Evolutionary conservation across 2,113 vertebrate species (phyloP), one percentile per base, ranked within the genome.

Genomic region (Thalassarche chlororhynchos): DNA sequence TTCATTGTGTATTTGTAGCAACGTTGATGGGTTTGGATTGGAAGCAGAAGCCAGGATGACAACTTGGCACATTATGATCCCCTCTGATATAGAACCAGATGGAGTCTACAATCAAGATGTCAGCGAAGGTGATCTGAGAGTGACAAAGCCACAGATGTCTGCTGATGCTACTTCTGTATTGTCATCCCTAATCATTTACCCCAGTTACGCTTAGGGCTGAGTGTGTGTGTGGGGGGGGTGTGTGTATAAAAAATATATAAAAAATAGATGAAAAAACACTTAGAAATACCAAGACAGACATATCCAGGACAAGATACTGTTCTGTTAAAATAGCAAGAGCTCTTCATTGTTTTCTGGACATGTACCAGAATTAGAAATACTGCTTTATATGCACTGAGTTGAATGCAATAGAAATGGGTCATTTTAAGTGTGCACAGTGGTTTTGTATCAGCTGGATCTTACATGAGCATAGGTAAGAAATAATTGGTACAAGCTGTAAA

Each of bases 21-120:
- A 98, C 0, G 98, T 99, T 88, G 99, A 99, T 90, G 99, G 99
- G 21, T 99, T 99, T 90, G 99, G 99, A 77, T 97, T 99, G 98
- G 99, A 99, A 98, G 99, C 99, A 36, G 99, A 99, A 98, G 99
- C 99, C 78, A 98, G 99, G 86, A 99, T 99, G 99, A 99, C 99
- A 19, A 99, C 99, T 38, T 99, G 99, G 99, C 99, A 99, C 75
- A 98, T 99, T 52, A 99, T 99, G 99, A 99, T 99, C 76, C 98
- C 99, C 12, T 97, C 99, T 11, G 99, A 99, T 93, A 99, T 99
- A 31, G 99, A 99, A 49, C 95, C 99, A 2, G 99, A 99, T 70
- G 96, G 98, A 36, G 96, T 98, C 23, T 99, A 99, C 97, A 99
- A 96, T 97, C 99, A 99, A 79, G 99, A 99, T 87, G 98, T 99